A percentile compares a stretch with the other conserved stretches of the same genome.
Evolutionary conservation across 2,888 invertebrate species (phyloP).

Genomic region (Sminthurinus aureus): DNA sequence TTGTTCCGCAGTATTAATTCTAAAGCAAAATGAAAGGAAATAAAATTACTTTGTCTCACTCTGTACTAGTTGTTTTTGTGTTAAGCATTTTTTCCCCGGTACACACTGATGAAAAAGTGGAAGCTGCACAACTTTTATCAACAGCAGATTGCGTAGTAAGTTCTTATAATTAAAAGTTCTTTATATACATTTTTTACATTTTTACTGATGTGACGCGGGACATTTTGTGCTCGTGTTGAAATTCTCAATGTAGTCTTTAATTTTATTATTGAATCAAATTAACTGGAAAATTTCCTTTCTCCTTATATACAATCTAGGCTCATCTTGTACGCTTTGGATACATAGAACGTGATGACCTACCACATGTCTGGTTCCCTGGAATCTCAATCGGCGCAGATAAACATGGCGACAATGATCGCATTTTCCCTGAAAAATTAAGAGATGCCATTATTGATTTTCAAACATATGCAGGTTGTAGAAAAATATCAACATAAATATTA

Average conservation of each 20-base stretch:
- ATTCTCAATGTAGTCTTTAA: too few species aligned
- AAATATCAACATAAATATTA: neutral
- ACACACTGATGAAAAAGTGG: too few species aligned
- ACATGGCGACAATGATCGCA: neutral
- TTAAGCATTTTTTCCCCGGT: too few species aligned
- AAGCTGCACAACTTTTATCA: neutral
- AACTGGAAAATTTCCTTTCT: too few species aligned
- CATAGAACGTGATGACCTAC: slow-evolving; percentile 18
- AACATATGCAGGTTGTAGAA: slow-evolving; percentile 18
- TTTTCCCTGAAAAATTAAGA: slow-evolving; percentile 5
- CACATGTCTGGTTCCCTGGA: slow-evolving; percentile 27
- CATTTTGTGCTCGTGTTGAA: too few species aligned
- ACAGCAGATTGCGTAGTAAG: slow-evolving; percentile 33
- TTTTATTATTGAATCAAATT: too few species aligned
- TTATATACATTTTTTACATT: too few species aligned
- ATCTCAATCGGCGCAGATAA: neutral
- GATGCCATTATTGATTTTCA: slow-evolving; percentile 28
- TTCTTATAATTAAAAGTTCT: neutral
- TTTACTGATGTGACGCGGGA: too few species aligned
- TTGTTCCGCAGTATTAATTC: too few species aligned
- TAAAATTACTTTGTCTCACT: too few species aligned
- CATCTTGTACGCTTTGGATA: slow-evolving; percentile 37
- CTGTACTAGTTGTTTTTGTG: too few species aligned
- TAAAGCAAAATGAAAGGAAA: too few species aligned
- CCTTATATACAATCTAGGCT: slow-evolving; percentile 5